Percentiles rank a stretch among this genome's conserved stretches.
phyloP scores from a whole-genome alignment of 2,888 invertebrate genomes.

The Hyalella azteca region DNA sequence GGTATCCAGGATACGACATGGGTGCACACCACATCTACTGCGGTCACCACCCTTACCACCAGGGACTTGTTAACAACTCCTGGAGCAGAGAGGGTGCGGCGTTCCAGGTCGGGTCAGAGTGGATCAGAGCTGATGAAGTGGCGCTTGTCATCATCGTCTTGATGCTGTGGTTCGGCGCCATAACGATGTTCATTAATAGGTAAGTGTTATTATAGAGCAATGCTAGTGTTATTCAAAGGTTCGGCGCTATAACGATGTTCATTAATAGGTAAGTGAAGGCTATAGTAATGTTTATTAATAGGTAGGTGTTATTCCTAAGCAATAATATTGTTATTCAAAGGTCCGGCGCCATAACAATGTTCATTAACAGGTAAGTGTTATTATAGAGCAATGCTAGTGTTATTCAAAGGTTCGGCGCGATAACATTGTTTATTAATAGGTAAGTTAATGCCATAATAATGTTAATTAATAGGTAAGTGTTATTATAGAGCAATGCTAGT shows the following conservation, averaged over 20 bases:
- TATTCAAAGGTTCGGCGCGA: no score
- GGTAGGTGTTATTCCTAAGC: no score
- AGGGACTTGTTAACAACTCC: background rate
- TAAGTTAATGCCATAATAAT: no score
- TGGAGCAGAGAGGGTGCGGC: background rate
- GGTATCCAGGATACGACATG: background rate
- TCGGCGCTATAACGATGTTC: no score
- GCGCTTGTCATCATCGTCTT: slow-evolving; percentile 84
- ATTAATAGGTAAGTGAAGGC: no score
- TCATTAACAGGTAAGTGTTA: slow-evolving; percentile 76
- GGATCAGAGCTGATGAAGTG: slow-evolving; percentile 89
- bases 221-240: no score
- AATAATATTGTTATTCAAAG: no score
- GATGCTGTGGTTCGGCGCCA: slow-evolving; percentile 84
- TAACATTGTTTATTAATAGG: no score
- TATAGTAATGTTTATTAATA: no score
- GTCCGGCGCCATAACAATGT: slow-evolving; percentile 84
- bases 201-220: slow-evolving; percentile 67
- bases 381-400: no score
- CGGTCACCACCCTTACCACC: background rate
- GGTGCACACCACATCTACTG: background rate
- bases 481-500: no score
- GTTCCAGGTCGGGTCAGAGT: slow-evolving; percentile 48
- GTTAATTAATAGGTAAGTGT: no score
- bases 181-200: slow-evolving; percentile 83